Evolutionary conservation across 2,888 invertebrate species (phyloP).

Genomic region (Anoplius nigerrimus): DNA sequence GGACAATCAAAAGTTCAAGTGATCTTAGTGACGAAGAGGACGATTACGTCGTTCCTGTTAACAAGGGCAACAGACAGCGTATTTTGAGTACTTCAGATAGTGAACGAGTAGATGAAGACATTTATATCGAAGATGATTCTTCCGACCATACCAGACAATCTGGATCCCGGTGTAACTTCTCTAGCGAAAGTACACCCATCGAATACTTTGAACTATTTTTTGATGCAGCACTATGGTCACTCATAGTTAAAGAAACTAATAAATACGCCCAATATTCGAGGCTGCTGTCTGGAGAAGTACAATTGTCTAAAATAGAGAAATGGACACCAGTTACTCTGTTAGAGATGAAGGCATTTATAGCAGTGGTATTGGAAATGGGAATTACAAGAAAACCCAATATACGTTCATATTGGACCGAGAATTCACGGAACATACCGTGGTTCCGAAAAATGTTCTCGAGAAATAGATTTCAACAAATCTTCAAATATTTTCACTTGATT

Average conservation of each 20-base stretch:
- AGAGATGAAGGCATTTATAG: constrained; percentile 15
- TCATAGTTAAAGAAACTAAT: constrained; percentile 26
- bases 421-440: constrained; percentile 26
- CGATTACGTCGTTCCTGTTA: constrained; percentile 17
- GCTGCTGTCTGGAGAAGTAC: constrained; percentile 15
- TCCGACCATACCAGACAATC: constrained; percentile 9
- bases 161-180: not conserved
- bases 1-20: constrained; percentile 13
- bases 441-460: constrained; percentile 24
- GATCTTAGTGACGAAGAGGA: constrained; percentile 14
- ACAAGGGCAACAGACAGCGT: constrained; percentile 15
- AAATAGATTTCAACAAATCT: constrained; percentile 26
- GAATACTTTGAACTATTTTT: constrained; percentile 15
- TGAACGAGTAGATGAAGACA: constrained; percentile 13
- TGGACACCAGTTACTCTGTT: constrained; percentile 24
- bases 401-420: constrained; percentile 26
- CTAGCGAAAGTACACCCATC: not conserved
- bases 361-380: constrained; percentile 20
- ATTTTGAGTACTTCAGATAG: constrained; percentile 19
- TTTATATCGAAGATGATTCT: constrained; percentile 10
- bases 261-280: constrained; percentile 24
- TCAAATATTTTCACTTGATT: constrained; percentile 23
- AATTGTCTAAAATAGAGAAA: constrained; percentile 25
- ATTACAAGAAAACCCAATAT: constrained; percentile 14
- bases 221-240: constrained; percentile 19